Evolutionary conservation across 2,797 vertebrate genomes (phyloP).

Genomic region (Rhabdophis nuchalis): DNA sequence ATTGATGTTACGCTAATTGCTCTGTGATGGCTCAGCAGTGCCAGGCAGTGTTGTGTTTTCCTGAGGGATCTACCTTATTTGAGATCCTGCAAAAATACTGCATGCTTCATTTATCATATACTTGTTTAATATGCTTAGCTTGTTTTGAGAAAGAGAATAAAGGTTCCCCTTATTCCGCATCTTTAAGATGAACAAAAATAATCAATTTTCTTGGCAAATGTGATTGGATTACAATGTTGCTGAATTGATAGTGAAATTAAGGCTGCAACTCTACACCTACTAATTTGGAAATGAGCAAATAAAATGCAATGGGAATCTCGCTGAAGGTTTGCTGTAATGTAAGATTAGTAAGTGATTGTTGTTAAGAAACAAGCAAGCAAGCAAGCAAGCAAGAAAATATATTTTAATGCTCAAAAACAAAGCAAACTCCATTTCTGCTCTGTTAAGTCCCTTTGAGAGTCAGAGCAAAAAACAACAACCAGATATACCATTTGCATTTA

Average conservation of each 20-base stretch:
- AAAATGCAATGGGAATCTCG: background rate
- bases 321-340: background rate
- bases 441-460: background rate
- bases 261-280: background rate
- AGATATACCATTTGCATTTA: background rate
- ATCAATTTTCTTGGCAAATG: background rate
- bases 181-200: background rate
- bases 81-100: background rate
- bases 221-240: background rate
- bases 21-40: conserved; percentile 29
- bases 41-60: background rate
- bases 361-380: background rate
- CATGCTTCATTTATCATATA: background rate
- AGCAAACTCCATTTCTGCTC: background rate
- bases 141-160: background rate
- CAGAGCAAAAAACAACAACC: background rate
- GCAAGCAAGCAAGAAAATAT: background rate
- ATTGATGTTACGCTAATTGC: conserved; percentile 2
- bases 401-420: background rate
- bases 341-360: background rate
- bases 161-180: background rate
- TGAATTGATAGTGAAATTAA: background rate
- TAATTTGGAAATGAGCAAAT: background rate
- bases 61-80: conserved; percentile 1
- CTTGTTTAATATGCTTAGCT: background rate